Evolutionary conservation across 2,797 vertebrate species (phyloP).

Genomic region (Agapornis canus): DNA sequence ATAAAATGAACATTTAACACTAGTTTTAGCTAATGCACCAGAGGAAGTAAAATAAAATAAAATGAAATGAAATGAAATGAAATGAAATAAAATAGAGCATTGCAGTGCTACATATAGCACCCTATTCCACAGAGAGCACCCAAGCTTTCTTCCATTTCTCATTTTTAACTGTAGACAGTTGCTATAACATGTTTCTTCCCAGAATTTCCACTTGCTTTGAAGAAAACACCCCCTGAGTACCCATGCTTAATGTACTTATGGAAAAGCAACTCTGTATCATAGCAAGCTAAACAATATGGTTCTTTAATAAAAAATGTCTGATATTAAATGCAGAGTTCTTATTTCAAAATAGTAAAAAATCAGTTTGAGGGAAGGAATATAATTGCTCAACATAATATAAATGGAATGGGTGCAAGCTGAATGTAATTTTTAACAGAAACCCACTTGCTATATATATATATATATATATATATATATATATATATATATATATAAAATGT

Average conservation of each 20-base stretch:
- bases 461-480: background rate
- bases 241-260: constrained; percentile 84
- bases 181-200: constrained; percentile 69
- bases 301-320: constrained; percentile 62
- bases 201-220: constrained; percentile 87
- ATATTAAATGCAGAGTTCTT: constrained; percentile 58
- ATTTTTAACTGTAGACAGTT: constrained; percentile 86
- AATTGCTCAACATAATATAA: constrained; percentile 52
- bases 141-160: constrained; percentile 55
- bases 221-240: constrained; percentile 84
- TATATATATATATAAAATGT: background rate
- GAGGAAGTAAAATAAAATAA: background rate
- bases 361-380: constrained; percentile 33
- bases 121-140: constrained; percentile 33
- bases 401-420: constrained; percentile 43
- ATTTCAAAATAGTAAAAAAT: constrained; percentile 51
- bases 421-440: constrained; percentile 54
- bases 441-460: constrained; percentile 59
- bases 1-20: background rate
- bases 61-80: background rate
- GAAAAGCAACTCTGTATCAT: constrained; percentile 69
- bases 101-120: constrained; percentile 1
- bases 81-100: background rate
- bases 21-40: background rate
- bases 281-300: constrained; percentile 52